phyloP scores from a whole-genome alignment of 2,113 vertebrate genomes.

The Alosa alosa region DNA sequence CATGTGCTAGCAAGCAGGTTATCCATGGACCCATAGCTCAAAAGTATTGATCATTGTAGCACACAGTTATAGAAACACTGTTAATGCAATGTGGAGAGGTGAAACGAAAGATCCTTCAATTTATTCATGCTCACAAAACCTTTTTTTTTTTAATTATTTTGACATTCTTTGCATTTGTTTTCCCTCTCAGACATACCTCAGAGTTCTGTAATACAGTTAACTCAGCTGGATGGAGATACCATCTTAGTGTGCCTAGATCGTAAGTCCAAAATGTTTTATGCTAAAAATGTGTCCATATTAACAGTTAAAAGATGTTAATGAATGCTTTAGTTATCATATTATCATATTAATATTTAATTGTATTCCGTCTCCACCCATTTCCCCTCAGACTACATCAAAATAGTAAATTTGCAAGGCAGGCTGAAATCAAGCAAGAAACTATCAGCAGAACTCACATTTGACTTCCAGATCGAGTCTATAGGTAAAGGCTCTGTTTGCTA shows the following conservation, averaged over 20 bases:
- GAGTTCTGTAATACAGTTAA: conserved; percentile 91
- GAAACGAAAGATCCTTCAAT: too few species aligned
- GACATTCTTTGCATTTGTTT: not conserved
- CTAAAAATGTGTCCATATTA: too few species aligned
- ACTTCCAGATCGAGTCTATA: conserved; percentile 96
- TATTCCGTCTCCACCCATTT: not conserved
- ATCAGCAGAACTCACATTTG: conserved; percentile 94
- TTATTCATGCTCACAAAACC: too few species aligned
- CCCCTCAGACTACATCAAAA: conserved; percentile 59
- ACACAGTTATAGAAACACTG: too few species aligned
- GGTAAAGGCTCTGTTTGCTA: conserved; percentile 68
- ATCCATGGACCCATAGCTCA: too few species aligned
- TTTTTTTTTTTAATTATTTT: too few species aligned
- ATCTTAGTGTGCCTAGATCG: conserved; percentile 95
- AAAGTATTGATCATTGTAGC: too few species aligned
- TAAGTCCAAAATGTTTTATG: conserved; percentile 66
- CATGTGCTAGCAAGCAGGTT: too few species aligned
- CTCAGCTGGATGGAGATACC: conserved; percentile 95
- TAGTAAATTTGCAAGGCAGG: conserved; percentile 93
- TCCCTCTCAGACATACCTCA: conserved; percentile 84
- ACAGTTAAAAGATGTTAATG: not conserved
- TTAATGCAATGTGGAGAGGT: too few species aligned
- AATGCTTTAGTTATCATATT: not conserved
- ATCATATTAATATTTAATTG: not conserved
- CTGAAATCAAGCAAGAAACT: conserved; percentile 96